Evolutionary conservation across 1,140 invertebrate species (phyloP).

Genomic region (Thaumatotibia leucotreta): DNA sequence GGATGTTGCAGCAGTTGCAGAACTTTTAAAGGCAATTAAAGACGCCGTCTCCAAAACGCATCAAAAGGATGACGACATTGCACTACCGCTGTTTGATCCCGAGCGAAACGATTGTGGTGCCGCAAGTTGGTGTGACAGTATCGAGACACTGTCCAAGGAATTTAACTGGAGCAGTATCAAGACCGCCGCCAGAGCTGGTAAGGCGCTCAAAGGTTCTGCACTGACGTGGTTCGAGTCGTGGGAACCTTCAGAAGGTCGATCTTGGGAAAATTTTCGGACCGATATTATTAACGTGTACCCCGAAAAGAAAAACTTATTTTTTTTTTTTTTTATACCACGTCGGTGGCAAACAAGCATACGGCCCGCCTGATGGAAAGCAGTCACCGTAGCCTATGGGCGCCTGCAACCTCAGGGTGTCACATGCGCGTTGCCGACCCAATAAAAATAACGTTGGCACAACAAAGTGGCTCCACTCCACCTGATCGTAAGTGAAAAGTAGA

Average conservation of each 20-base stretch:
- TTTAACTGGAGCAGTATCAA: slow-evolving; percentile 13
- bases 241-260: slow-evolving; percentile 12
- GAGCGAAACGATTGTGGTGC: slow-evolving; percentile 15
- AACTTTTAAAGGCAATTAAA: neutral
- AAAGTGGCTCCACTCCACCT: too few relatives aligned
- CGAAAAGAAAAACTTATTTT: slow-evolving; percentile 14
- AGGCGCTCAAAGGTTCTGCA: slow-evolving; percentile 17
- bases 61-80: neutral
- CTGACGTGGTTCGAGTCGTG: slow-evolving; percentile 1
- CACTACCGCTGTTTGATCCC: slow-evolving; percentile 18
- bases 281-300: slow-evolving; percentile 10
- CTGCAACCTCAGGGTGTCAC: too few relatives aligned
- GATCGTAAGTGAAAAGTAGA: too few relatives aligned
- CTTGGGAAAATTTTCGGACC: slow-evolving; percentile 14
- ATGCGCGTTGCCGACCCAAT: too few relatives aligned
- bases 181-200: too few relatives aligned
- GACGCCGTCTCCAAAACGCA: neutral
- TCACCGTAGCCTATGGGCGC: too few relatives aligned
- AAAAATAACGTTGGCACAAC: too few relatives aligned
- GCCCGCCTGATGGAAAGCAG: too few relatives aligned
- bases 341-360: too few relatives aligned
- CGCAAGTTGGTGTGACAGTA: slow-evolving; percentile 14
- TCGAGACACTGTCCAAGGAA: slow-evolving; percentile 14
- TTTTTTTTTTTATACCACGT: too few relatives aligned
- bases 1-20: neutral